Base-by-base conservation (phyloP, 2,113 vertebrate genomes). In the Ibidorhyncha struthersii region DNA sequence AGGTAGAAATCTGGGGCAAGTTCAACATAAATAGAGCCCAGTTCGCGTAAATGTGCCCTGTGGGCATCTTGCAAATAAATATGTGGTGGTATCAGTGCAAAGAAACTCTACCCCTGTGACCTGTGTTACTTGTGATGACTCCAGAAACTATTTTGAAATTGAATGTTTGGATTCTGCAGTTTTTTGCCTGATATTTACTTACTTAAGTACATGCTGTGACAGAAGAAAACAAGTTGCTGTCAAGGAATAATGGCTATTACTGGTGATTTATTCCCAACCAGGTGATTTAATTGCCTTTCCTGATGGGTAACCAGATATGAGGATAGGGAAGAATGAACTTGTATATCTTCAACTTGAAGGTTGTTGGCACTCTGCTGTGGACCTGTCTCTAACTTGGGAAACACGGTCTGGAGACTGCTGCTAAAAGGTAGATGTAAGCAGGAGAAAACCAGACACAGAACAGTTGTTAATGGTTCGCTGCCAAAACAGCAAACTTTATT, bases 401-500 rank as follows among this genome's bases (percentile, higher is more conserved):
- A 23, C 59, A 12, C 4, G 4, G 23, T 4, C 53, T 80, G 67
- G 38, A 87, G 79, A 43, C 82, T 79, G 88, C 85, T 92, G 88
- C 40, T 62, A 6, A 23, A 77, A 96, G 95, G 90, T 87, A 3
- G 62, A 95, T 82, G 82, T 36, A 40, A 92, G 91, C 89, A 89
- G 82, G 89, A 91, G 94, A 86, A 95, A 97, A 91, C 11, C 91
- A 96, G 94, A 84, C 86, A 23, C 61, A 4, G 55, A 91, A 9
- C 83, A 86, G 93, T 93, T 95, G 94, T 93, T 89, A 78, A 71
- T 53, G 82, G 82, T 70, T 63, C 0, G 0, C 85, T 97, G 96
- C 95, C 96, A 95, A 58, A 95, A 71, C 92, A 82, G 92, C 85
- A 55, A 95, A 89, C 92, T 93, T 94, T 94, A 96, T 95, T 79